Base-by-base conservation (phyloP, 2,113 vertebrate genomes). In the Neolamprologus ventralis region DNA sequence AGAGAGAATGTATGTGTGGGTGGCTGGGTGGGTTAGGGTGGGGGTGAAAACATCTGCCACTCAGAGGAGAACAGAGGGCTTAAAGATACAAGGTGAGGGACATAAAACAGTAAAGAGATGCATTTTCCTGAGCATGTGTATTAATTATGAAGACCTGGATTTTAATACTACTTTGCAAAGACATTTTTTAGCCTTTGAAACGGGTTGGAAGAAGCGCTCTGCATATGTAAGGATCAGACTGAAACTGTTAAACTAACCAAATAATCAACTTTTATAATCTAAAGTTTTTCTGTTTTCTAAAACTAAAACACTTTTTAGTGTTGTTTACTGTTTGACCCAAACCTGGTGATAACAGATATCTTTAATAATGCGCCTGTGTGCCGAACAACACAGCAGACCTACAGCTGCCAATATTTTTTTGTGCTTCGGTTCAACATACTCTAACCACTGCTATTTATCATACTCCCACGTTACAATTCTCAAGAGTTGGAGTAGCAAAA, bases 21-120 rank as follows among this genome's bases (percentile, higher is more conserved):
- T 90, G 87, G 86, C 51, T 55, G 82, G 47, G 85, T 73, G 80
- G 75, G 68, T 73, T 23, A 40, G 86, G 60, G 37, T 87, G 95
- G 95, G 94, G 91, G 78, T 86, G 88, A 94, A 95, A 98, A 97
- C 97, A 97, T 96, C 96, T 97, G 96, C 95, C 93, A 87, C 80
- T 92, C 87, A 78, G 81, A 89, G 87, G 80, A 89, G 85, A 94
- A 90, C 82, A 40, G 90, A 91, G 86, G 89, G 85, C 85, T 88
- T 60, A 87, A 87, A 91, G 79, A 89, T 75, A 85, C 80, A 90
- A 85, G 82, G 86, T 88, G 87, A 88, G 81, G 55, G 79, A 55
- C 65, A 60, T 51, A 58, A 82, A 47, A 80, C 54, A 51, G 55
- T 75, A 33, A 83, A 86, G 49, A 78, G 55, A 83, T 73, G 26